phyloP scores from a whole-genome alignment of 2,797 vertebrate genomes.

The Netta rufina region DNA sequence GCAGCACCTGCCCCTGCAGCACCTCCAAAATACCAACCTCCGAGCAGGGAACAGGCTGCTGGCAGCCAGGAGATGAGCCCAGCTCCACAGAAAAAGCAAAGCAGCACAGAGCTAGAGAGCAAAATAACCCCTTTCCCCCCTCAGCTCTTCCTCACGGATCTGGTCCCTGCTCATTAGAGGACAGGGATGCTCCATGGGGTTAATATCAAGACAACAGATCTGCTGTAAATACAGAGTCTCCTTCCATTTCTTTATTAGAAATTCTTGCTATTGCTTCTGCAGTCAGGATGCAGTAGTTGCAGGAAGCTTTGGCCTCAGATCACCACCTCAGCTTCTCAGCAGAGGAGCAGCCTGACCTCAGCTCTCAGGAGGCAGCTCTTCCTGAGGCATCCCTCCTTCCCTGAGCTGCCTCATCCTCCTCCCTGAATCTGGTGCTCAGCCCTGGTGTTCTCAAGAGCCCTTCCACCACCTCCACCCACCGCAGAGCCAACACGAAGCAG shows the following conservation, averaged over 20 bases:
- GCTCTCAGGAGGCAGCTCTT: neutral
- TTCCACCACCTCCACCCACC: no score
- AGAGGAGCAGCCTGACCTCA: neutral
- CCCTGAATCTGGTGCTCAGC: fast-evolving
- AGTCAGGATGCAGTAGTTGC: neutral
- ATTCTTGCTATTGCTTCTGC: neutral
- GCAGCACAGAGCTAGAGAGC: neutral
- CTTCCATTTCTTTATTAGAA: neutral
- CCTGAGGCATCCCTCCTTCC: neutral
- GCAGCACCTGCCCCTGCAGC: neutral
- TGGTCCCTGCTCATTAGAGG: neutral
- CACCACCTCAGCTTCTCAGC: neutral
- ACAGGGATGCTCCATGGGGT: fast-evolving
- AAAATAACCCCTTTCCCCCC: neutral
- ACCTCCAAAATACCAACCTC: neutral
- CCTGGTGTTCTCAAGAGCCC: neutral
- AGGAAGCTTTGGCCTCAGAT: neutral
- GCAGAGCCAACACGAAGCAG: fast-evolving
- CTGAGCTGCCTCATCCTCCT: neutral
- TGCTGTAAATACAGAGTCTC: neutral
- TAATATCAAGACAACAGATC: neutral
- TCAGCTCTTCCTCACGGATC: fast-evolving
- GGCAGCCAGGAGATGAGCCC: neutral
- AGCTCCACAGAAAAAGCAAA: neutral
- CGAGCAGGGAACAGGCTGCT: neutral